phyloP scores from a whole-genome alignment of 2,113 vertebrate genomes.

The Atherinomorus stipes region DNA sequence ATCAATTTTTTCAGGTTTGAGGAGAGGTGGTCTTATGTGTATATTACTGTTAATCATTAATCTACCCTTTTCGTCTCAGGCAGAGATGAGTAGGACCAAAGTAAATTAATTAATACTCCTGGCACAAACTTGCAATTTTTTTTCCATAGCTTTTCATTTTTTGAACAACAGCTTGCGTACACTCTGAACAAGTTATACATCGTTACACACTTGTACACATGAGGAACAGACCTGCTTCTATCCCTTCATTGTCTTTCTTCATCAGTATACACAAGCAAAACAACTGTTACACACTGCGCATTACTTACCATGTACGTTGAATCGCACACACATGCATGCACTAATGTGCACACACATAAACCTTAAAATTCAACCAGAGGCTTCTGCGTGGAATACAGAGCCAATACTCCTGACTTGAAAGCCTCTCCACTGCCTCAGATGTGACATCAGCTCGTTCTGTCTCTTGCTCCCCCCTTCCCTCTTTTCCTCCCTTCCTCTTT shows the following conservation, averaged over 20 bases:
- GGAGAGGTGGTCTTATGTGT: slow-evolving; percentile 76
- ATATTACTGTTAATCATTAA: slow-evolving; percentile 80
- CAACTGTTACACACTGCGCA: slow-evolving; percentile 59
- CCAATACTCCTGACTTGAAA: slow-evolving; percentile 78
- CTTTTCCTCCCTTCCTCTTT: slow-evolving; percentile 68
- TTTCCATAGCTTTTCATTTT: slow-evolving; percentile 28
- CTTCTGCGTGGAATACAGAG: slow-evolving; percentile 67
- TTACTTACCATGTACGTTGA: slow-evolving; percentile 44
- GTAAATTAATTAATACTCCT: slow-evolving; percentile 55
- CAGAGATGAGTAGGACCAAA: slow-evolving; percentile 55
- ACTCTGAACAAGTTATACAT: neutral
- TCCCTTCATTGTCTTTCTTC: neutral
- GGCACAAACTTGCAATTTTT: slow-evolving; percentile 34
- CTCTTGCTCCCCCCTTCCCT: slow-evolving; percentile 67
- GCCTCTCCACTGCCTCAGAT: slow-evolving; percentile 74
- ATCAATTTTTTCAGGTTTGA: slow-evolving; percentile 76
- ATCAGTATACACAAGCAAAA: slow-evolving; percentile 30
- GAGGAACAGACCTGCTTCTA: neutral
- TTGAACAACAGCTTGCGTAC: slow-evolving; percentile 8
- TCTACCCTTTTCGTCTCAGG: slow-evolving; percentile 60
- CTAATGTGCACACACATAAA: slow-evolving; percentile 16
- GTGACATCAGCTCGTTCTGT: slow-evolving; percentile 79
- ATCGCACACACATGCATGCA: slow-evolving; percentile 31
- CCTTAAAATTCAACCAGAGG: slow-evolving; percentile 59
- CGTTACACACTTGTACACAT: neutral